Evolutionary conservation across 2,888 invertebrate genomes (phyloP).

Genomic region (Nemapogon koenigi): DNA sequence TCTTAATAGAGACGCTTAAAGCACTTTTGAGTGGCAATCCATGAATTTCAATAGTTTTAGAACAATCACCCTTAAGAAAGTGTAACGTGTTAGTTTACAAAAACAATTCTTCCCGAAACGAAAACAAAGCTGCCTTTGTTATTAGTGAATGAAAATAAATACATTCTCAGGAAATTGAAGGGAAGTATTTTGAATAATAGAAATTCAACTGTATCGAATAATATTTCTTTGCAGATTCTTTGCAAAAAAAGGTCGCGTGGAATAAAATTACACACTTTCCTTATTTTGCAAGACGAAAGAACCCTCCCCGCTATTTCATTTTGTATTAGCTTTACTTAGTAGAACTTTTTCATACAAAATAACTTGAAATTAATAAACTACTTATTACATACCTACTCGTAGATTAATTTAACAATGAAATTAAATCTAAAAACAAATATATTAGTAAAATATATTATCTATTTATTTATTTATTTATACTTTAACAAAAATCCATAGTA

Average conservation of each 20-base stretch:
- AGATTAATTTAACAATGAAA: too few species aligned
- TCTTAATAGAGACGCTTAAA: constrained; percentile 33
- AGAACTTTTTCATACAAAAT: not conserved
- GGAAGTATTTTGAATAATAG: constrained; percentile 5
- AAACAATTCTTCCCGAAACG: constrained; percentile 27
- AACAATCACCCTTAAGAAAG: constrained; percentile 29
- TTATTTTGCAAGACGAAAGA: constrained; percentile 1
- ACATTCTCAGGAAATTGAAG: not conserved
- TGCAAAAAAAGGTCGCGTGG: not conserved
- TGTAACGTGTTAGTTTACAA: constrained; percentile 42
- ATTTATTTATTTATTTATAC: too few species aligned
- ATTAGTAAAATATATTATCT: too few species aligned
- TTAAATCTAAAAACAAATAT: too few species aligned
- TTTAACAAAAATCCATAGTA: too few species aligned
- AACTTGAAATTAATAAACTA: too few species aligned
- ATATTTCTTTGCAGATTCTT: constrained; percentile 1
- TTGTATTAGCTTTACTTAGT: not conserved
- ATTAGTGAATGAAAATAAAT: too few species aligned
- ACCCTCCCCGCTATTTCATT: not conserved
- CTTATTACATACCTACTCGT: too few species aligned
- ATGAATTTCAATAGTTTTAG: constrained; percentile 33
- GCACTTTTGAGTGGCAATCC: constrained; percentile 30
- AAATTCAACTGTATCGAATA: not conserved
- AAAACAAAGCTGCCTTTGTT: not conserved
- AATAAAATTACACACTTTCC: constrained; percentile 6